Evolutionary conservation across 1,140 invertebrate species (phyloP), one percentile per base, ranked within the genome.

Genomic region (Apis cerana): DNA sequence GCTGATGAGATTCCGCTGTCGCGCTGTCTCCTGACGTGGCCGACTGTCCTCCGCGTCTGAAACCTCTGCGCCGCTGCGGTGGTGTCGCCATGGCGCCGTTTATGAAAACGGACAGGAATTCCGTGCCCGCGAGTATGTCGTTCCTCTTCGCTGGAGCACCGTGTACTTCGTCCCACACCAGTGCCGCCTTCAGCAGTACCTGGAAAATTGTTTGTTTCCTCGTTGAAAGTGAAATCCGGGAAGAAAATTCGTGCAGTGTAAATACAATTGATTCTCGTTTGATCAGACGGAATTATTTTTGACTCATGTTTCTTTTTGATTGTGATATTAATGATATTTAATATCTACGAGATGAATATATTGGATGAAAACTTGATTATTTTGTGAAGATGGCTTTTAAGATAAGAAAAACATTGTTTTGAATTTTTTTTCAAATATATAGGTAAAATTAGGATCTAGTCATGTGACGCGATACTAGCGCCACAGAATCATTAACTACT

Each of bases 21-120:
- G 91, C 89, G 87, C 91, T 93, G 87, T 94, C 92, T 81, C 78
- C 65, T 58, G 59, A 72, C 15, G 81, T 80, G 75, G 43, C 68
- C 61, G 86, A 62, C 0, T 80, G 81, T 70, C 85, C 80, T 52
- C 86, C 82, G 33, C 91, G 90, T 82, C 92, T 85, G 80, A 93
- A 90, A 68, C 93, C 87, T 64, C 92, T 91, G 82, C 94, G 92
- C 81, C 92, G 85, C 50, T 91, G 83, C 12, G 91, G 91, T 68
- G 91, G 75, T 69, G 92, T 88, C 80, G 90, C 90, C 93, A 94
- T 94, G 75, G 93, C 90, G 76, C 92, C 92, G 88, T 94, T 94
- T 86, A 96, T 95, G 75, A 95, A 94, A 0, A 96, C 93, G 11
- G 94, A 95, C 0, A 95, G 92, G 82, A 96, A 96, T 84, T 95